Percentiles rank a stretch among this genome's conserved stretches.
Conservation (phyloP, 2,797 vertebrate species). For the Phalanger gymnotis region DNA sequence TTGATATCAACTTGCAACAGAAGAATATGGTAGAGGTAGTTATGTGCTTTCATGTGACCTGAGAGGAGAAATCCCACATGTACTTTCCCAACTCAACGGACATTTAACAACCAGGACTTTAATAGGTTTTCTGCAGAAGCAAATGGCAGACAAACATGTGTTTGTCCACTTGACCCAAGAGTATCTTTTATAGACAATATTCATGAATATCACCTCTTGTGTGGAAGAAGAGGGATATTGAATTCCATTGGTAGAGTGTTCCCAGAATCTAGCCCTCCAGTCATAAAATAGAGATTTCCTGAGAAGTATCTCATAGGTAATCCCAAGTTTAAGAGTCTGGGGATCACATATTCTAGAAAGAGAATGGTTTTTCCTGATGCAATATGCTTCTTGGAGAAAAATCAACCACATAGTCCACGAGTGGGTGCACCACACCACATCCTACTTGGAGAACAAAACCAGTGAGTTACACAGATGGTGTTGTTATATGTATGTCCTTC, state of each 20-base stretch:
- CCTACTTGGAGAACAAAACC: background rate
- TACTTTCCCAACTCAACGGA: background rate
- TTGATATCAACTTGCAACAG: background rate
- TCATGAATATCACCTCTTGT: background rate
- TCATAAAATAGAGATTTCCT: background rate
- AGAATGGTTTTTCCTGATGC: background rate
- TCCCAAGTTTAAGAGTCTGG: background rate
- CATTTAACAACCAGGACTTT: background rate
- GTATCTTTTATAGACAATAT: background rate
- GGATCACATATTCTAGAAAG: background rate
- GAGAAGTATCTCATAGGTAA: background rate
- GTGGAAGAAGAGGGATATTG: background rate
- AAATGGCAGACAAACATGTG: background rate
- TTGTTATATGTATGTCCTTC: background rate
- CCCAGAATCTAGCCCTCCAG: background rate
- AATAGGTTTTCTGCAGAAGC: background rate
- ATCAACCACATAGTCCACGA: background rate
- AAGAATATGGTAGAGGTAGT: background rate
- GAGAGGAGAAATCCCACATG: background rate
- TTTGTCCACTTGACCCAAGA: background rate
- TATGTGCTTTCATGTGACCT: background rate
- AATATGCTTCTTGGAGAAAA: background rate
- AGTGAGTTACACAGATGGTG: background rate
- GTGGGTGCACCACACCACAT: background rate
- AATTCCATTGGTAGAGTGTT: background rate